A percentile compares a stretch with the other conserved stretches of the same genome.
phyloP scores from a whole-genome alignment of 2,113 vertebrate genomes.

The Rhodinocichla rosea region DNA sequence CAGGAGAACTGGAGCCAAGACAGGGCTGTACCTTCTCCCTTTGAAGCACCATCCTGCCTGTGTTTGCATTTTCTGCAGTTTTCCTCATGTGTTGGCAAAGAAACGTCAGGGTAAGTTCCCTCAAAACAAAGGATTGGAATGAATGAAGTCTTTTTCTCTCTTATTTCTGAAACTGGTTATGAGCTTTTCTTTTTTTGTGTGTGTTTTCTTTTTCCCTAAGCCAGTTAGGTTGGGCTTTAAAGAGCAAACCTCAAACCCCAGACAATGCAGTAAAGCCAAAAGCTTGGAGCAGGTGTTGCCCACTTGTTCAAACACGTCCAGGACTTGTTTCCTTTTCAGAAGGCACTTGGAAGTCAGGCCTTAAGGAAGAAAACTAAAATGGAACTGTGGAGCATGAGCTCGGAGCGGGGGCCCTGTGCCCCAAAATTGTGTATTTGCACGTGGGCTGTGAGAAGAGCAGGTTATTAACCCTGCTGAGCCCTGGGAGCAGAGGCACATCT shows the following conservation, averaged over 20 bases:
- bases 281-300: constrained; percentile 18
- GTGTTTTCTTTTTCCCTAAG: background rate
- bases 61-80: constrained; percentile 27
- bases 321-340: constrained; percentile 17
- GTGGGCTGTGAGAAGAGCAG: background rate
- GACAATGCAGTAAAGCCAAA: background rate
- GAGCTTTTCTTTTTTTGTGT: background rate
- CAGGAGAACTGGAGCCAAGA: background rate
- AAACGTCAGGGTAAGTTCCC: background rate
- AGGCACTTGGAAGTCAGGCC: background rate
- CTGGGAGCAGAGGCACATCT: accelerated
- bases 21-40: background rate
- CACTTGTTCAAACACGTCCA: constrained; percentile 35
- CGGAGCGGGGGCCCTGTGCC: background rate
- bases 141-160: background rate
- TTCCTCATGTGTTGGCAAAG: background rate
- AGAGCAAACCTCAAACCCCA: background rate
- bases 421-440: accelerated
- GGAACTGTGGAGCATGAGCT: background rate
- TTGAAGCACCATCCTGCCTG: background rate
- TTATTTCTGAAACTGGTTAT: background rate
- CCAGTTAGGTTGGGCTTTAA: background rate
- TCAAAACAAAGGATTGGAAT: background rate
- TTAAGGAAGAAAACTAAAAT: constrained; percentile 7
- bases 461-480: background rate